phyloP scores from a whole-genome alignment of 2,888 invertebrate species.

The Linnaemya vulpina region DNA sequence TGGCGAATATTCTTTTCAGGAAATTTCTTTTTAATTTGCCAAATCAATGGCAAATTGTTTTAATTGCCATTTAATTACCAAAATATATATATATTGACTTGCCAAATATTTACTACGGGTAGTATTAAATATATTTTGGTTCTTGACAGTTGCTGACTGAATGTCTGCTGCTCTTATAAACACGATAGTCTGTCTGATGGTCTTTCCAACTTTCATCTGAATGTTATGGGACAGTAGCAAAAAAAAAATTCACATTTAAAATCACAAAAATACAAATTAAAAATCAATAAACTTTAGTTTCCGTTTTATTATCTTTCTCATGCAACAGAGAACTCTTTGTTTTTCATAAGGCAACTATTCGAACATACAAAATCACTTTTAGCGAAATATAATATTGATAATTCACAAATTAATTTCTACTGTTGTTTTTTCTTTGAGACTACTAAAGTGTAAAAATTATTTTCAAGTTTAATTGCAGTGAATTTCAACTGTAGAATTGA shows the following conservation, averaged over 20 bases:
- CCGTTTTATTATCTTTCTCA: constrained; percentile 36
- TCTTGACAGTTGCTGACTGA: constrained; percentile 32
- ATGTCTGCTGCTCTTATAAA: background rate
- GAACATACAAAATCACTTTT: background rate
- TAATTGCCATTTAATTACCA: constrained; percentile 26
- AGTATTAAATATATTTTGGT: background rate
- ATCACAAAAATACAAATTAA: constrained; percentile 59
- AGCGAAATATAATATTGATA: no score
- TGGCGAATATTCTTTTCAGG: background rate
- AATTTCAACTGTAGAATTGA: no score
- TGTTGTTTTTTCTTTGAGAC: no score
- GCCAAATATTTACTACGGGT: constrained; percentile 13
- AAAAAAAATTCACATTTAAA: background rate
- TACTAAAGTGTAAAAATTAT: no score
- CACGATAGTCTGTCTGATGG: background rate
- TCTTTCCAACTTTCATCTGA: constrained; percentile 21
- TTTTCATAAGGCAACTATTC: background rate
- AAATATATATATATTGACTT: constrained; percentile 9
- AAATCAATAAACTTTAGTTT: constrained; percentile 62
- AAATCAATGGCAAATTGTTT: background rate
- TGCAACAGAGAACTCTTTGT: constrained; percentile 47
- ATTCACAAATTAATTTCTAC: no score
- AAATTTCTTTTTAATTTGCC: constrained; percentile 17
- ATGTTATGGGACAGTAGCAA: constrained; percentile 14
- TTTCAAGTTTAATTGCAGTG: no score